Conservation (phyloP, 2,797 vertebrate genomes). For the Oceanodroma leucorhoa region DNA sequence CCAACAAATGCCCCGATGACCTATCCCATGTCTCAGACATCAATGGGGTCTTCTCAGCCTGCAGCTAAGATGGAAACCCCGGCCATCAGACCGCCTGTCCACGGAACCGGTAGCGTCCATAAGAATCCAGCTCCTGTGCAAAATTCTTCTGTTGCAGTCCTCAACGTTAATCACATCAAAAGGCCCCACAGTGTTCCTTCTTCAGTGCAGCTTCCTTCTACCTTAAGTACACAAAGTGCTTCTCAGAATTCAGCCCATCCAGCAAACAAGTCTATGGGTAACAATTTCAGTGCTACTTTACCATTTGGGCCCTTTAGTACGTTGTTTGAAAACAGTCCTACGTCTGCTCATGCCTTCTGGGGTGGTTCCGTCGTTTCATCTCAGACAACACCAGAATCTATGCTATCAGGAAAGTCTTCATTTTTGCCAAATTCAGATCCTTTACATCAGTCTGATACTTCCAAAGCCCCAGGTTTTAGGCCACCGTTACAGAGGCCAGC, state of each 20-base stretch:
- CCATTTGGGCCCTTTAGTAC: slow-evolving; percentile 83
- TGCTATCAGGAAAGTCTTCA: slow-evolving; percentile 79
- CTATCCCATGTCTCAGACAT: slow-evolving; percentile 74
- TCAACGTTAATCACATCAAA: slow-evolving; percentile 80
- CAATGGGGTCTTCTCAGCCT: slow-evolving; percentile 72
- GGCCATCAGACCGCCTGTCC: slow-evolving; percentile 72
- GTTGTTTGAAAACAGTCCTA: slow-evolving; percentile 78
- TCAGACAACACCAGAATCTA: slow-evolving; percentile 78
- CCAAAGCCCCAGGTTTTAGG: slow-evolving; percentile 85
- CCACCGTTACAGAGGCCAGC: slow-evolving; percentile 82
- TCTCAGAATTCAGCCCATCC: slow-evolving; percentile 80
- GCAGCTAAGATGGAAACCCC: slow-evolving; percentile 76
- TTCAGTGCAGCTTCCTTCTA: slow-evolving; percentile 82
- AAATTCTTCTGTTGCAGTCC: slow-evolving; percentile 77
- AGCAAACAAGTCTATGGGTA: slow-evolving; percentile 77
- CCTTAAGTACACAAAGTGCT: slow-evolving; percentile 85
- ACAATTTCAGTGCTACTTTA: slow-evolving; percentile 79
- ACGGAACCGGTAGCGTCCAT: slow-evolving; percentile 62
- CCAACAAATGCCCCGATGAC: slow-evolving; percentile 66
- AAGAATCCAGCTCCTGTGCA: slow-evolving; percentile 77
- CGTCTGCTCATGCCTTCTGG: slow-evolving; percentile 81
- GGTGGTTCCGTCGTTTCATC: slow-evolving; percentile 82
- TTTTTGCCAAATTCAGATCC: slow-evolving; percentile 84
- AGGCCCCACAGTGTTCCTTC: slow-evolving; percentile 83
- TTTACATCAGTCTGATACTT: slow-evolving; percentile 82